Base-by-base conservation (phyloP, 92 coral and sea anemone genomes). In the Heliopora coerulea region DNA sequence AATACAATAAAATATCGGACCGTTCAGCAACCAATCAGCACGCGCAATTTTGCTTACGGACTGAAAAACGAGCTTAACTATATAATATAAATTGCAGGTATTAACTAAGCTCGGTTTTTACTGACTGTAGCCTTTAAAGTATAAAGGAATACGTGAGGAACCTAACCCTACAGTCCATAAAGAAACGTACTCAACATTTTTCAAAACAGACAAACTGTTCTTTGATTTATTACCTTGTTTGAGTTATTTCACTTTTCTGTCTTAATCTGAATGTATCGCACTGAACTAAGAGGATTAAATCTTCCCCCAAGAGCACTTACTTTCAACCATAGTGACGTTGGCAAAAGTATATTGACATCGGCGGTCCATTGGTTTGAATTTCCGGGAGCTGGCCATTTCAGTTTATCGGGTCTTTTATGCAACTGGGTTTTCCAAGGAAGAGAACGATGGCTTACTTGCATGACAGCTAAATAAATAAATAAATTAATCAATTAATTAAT, bases 241-340 rank as follows among this genome's bases (percentile, higher is more conserved):
- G 24, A 37, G 42, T 12, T 54, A 13, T 12, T 54, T 1, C 19
- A 11, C 60, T 19, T 19, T 54, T 4, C 58, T 4, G 58, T 3
- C n/a, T 1, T 25, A 24, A 15, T 25, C 19, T 15, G 19, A 6
- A 3, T 31, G 39, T 20, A 6, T 8, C 32, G 46, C 34, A 50
- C 44, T 72, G 1, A 25, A 2, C 12, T 46, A 11, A 59, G 24
- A 5, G n/a, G 0, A 28, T n/a, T n/a, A n/a, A n/a, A n/a, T n/a
- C n/a, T n/a, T n/a, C n/a, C n/a, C n/a, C n/a, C n/a, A n/a, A n/a
- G n/a, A n/a, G n/a, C n/a, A 26, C 67, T 0, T 60, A 92, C 97
- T 90, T 89, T 87, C 23, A 92, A 89, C 97, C 97, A 92, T 48
- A 88, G 93, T 27, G 79, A 56, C 42, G 97, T 92, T 10, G 97